phyloP scores from a whole-genome alignment of 2,888 invertebrate species.

The Bembecia ichneumoniformis region DNA sequence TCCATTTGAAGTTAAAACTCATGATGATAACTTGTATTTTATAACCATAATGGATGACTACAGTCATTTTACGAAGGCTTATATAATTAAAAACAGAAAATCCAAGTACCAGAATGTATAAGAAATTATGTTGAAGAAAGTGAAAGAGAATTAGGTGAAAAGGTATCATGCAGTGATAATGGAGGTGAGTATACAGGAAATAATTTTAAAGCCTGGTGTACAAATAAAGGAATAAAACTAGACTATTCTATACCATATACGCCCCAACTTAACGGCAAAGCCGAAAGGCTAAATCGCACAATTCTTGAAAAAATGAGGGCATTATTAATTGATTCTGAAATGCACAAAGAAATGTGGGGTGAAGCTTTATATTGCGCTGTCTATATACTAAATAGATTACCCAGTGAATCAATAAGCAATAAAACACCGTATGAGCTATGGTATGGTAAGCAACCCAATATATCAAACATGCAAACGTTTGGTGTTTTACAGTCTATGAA shows the following conservation, averaged over 20 bases:
- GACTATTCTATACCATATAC: slow-evolving; percentile 37
- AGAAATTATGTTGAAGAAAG: neutral
- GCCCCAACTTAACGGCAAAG: slow-evolving; percentile 35
- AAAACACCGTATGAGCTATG: slow-evolving; percentile 38
- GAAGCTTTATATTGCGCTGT: slow-evolving; percentile 33
- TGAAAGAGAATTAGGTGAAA: neutral
- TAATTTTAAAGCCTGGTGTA: slow-evolving; percentile 27
- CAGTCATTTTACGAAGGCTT: slow-evolving; percentile 5
- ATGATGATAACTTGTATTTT: slow-evolving; percentile 5
- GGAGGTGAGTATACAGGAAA: slow-evolving; percentile 19
- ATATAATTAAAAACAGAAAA: slow-evolving; percentile 5
- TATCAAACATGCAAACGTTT: slow-evolving; percentile 24
- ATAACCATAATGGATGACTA: slow-evolving; percentile 6
- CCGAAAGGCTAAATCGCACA: slow-evolving; percentile 32
- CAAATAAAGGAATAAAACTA: slow-evolving; percentile 25
- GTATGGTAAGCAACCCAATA: slow-evolving; percentile 27
- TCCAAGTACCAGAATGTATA: slow-evolving; percentile 1
- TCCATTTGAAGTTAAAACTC: slow-evolving; percentile 1
- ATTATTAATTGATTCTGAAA: slow-evolving; percentile 22
- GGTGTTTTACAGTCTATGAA: slow-evolving; percentile 11
- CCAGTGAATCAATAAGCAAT: slow-evolving; percentile 25
- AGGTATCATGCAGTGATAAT: slow-evolving; percentile 16
- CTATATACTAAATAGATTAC: slow-evolving; percentile 32
- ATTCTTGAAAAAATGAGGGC: slow-evolving; percentile 33
- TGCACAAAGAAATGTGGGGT: slow-evolving; percentile 30